Evolutionary conservation across 2,888 invertebrate genomes (phyloP).

Genomic region (Pterostichus niger): DNA sequence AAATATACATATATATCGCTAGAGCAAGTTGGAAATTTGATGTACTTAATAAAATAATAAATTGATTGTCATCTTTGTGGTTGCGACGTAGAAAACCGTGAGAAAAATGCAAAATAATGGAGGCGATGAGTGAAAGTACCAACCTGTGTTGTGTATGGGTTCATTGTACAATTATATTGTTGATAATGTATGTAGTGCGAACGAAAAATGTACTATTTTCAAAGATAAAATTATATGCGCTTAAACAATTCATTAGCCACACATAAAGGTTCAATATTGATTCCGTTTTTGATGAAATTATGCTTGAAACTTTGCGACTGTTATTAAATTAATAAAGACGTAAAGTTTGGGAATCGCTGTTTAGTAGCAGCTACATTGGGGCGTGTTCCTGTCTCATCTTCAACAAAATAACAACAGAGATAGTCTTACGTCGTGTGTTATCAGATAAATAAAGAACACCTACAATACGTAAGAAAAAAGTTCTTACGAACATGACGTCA

Average conservation of each 20-base stretch:
- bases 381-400: slow-evolving; percentile 45
- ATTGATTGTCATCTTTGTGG: slow-evolving; percentile 44
- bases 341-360: slow-evolving; percentile 28
- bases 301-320: slow-evolving; percentile 8
- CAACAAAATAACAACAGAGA: slow-evolving; percentile 44
- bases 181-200: slow-evolving; percentile 35
- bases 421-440: slow-evolving; percentile 25
- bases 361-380: slow-evolving; percentile 29
- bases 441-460: slow-evolving; percentile 52
- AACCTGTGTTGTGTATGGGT: slow-evolving; percentile 48
- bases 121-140: slow-evolving; percentile 61
- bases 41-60: slow-evolving; percentile 35
- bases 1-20: neutral
- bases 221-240: slow-evolving; percentile 4
- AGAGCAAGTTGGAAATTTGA: slow-evolving; percentile 1
- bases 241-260: neutral
- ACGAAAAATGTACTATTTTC: slow-evolving; percentile 9
- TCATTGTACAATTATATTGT: slow-evolving; percentile 60
- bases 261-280: neutral
- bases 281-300: slow-evolving; percentile 12
- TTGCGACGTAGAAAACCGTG: slow-evolving; percentile 55
- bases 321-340: slow-evolving; percentile 32
- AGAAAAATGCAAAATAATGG: slow-evolving; percentile 60
- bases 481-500: slow-evolving; percentile 41
- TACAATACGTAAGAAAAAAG: slow-evolving; percentile 40